Evolutionary conservation across 2,113 vertebrate genomes (phyloP).

Genomic region (Vanacampus margaritifer): DNA sequence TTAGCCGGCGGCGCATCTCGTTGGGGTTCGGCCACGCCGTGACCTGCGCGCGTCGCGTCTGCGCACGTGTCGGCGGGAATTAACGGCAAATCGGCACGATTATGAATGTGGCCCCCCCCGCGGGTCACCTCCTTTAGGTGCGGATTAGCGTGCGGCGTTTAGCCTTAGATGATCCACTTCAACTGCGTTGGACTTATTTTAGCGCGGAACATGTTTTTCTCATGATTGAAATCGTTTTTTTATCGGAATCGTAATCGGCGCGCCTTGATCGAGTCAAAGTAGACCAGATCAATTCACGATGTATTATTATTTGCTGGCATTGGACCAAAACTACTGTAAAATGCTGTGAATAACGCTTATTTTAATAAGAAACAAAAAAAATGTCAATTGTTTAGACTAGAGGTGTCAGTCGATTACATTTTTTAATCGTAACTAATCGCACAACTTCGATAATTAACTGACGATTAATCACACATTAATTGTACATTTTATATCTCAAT

Average conservation of each 20-base stretch:
- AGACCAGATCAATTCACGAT: not conserved
- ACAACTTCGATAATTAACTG: no score
- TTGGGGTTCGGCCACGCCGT: not conserved
- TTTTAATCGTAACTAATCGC: no score
- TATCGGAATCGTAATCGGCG: slow-evolving; percentile 15
- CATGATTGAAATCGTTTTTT: slow-evolving; percentile 40
- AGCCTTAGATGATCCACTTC: slow-evolving; percentile 51
- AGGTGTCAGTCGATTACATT: no score
- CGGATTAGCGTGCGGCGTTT: slow-evolving; percentile 52
- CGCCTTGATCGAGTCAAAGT: not conserved
- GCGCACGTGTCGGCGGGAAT: slow-evolving; percentile 42
- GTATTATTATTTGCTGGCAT: no score
- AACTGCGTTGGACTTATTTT: slow-evolving; percentile 34
- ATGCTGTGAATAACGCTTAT: no score
- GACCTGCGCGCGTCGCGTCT: slow-evolving; percentile 3
- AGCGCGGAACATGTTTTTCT: slow-evolving; percentile 45
- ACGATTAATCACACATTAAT: no score
- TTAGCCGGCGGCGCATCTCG: slow-evolving; percentile 18
- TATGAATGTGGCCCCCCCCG: slow-evolving; percentile 49
- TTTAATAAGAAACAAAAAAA: no score
- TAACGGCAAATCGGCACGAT: slow-evolving; percentile 56
- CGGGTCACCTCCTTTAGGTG: slow-evolving; percentile 49
- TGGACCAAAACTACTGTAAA: no score
- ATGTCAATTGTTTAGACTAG: no score
- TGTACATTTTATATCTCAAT: no score